phyloP scores from a whole-genome alignment of 2,113 vertebrate species.

The Dendrocopos noguchii region DNA sequence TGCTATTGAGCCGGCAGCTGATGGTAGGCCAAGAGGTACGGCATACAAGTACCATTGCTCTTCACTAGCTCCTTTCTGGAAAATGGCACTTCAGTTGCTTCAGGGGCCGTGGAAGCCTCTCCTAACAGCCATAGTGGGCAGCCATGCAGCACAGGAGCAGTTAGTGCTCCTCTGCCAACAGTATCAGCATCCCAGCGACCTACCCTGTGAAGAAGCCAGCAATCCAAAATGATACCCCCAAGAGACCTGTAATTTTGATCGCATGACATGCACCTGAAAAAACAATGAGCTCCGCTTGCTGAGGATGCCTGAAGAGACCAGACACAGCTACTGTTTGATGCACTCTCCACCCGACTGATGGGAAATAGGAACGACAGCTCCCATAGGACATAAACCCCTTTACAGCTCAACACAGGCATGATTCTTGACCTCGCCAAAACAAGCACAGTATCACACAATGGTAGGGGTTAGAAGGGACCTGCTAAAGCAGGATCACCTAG shows the following conservation, averaged over 20 bases:
- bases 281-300: not conserved
- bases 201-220: not conserved
- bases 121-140: accelerated
- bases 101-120: accelerated
- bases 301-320: accelerated
- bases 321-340: too few relatives aligned
- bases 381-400: not conserved
- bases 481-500: too few relatives aligned
- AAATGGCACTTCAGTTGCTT: accelerated
- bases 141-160: not conserved
- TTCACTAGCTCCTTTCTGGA: not conserved
- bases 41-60: accelerated
- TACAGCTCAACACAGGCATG: not conserved
- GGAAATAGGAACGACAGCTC: not conserved
- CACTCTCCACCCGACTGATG: accelerated
- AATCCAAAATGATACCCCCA: accelerated
- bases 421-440: not conserved
- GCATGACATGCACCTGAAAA: not conserved
- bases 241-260: not conserved
- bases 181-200: accelerated
- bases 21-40: accelerated
- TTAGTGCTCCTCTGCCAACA: accelerated
- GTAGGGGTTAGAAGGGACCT: too few relatives aligned
- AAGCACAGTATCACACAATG: not conserved
- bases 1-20: accelerated